Conservation (phyloP, 2,113 vertebrate genomes). For the Triplophysa tibetana region DNA sequence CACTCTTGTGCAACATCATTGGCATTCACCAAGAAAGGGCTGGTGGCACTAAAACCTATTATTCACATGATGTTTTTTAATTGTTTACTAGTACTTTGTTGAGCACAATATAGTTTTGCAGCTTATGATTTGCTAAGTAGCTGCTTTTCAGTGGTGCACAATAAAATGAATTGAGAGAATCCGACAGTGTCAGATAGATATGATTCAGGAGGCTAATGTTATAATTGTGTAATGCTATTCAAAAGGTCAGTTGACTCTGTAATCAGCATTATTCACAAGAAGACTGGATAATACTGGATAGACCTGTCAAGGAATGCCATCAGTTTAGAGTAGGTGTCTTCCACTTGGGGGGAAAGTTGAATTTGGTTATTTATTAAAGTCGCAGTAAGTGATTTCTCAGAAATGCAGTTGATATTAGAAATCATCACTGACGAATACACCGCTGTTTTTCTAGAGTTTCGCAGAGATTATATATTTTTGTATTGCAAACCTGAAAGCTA, state of each 20-base stretch:
- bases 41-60: not conserved
- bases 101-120: not conserved
- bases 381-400: too few relatives aligned
- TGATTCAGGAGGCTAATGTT: not conserved
- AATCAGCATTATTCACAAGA: not conserved
- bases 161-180: too few relatives aligned
- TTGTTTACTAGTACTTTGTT: not conserved
- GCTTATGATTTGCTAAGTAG: not conserved
- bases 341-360: not conserved
- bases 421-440: too few relatives aligned
- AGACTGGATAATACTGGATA: not conserved
- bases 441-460: too few relatives aligned
- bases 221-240: not conserved
- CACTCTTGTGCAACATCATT: not conserved
- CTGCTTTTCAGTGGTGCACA: not conserved
- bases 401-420: too few relatives aligned
- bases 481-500: too few relatives aligned
- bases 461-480: too few relatives aligned
- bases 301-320: not conserved
- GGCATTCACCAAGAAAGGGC: not conserved
- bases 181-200: too few relatives aligned
- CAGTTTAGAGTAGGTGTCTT: too few relatives aligned
- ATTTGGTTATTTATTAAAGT: not conserved
- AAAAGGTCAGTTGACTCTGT: not conserved
- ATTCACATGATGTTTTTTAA: not conserved